These are phyloP conservation scores for Esox masquinongy DNA, from an alignment of 2,797 vertebrate species.

Conservation along the genomic window DNA sequence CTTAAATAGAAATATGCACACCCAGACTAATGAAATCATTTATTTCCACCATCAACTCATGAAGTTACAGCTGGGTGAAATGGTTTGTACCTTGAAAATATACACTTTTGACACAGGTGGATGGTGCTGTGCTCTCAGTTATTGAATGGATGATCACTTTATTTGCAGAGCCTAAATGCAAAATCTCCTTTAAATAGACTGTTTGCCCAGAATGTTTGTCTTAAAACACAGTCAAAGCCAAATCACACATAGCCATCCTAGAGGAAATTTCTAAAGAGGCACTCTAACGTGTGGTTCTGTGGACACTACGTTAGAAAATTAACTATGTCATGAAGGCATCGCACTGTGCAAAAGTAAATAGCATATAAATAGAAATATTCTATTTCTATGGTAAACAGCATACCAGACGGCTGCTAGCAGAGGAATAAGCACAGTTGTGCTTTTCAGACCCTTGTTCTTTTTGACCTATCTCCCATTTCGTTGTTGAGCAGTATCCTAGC, in stretches of 20 bases:
- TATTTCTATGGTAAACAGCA: slow-evolving; percentile 1
- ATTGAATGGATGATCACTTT: slow-evolving; percentile 63
- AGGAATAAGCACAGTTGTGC: not conserved
- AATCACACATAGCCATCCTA: slow-evolving; percentile 60
- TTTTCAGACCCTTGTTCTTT: slow-evolving; percentile 9
- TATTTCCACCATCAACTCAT: slow-evolving; percentile 21
- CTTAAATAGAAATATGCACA: slow-evolving; percentile 28
- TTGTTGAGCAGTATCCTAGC: slow-evolving; percentile 59
- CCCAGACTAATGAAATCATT: slow-evolving; percentile 19
- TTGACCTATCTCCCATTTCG: slow-evolving; percentile 20
- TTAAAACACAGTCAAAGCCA: slow-evolving; percentile 60
- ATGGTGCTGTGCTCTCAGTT: slow-evolving; percentile 10
- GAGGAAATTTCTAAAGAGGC: slow-evolving; percentile 61
- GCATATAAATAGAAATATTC: not conserved
- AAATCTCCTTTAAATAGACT: slow-evolving; percentile 66
- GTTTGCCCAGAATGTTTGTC: slow-evolving; percentile 68
- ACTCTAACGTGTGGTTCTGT: slow-evolving; percentile 63
- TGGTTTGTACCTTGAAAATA: not conserved
- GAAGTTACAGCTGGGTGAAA: slow-evolving; percentile 13
- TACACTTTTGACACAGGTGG: not conserved
- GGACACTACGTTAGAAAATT: slow-evolving; percentile 43
- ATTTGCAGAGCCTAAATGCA: slow-evolving; percentile 67
- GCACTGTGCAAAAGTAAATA: slow-evolving; percentile 19
- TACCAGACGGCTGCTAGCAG: not conserved
- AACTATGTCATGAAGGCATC: slow-evolving; percentile 57